Evolutionary conservation across 2,888 invertebrate species (phyloP), one percentile per base, ranked within the genome.

Genomic region (Tipula unca): DNA sequence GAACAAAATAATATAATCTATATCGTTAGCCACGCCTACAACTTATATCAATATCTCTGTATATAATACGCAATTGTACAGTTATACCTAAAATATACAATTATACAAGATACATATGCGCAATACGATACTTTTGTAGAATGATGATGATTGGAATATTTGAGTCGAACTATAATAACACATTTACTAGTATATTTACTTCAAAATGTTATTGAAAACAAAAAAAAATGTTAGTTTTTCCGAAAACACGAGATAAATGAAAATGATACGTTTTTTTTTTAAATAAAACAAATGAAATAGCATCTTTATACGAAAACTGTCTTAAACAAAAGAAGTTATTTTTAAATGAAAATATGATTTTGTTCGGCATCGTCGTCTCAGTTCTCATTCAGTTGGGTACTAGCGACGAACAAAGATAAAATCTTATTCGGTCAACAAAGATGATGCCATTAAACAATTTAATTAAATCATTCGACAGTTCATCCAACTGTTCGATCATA

Each of bases 371-470:
- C 25, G 10, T 69, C 69, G 69, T 25, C 42, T 10, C 3, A 8
- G 69, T 25, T 69, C 10, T 25, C 69, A 69, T 69, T 69, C 20
- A 69, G 25, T 25, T 69, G 25, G 69, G 25, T 69, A 69, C 69
- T 25, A 69, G 25, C 69, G 25, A 25, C 69, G 20, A 69, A 10
- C 10, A 69, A 69, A 69, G 69, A 69, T 69, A 69, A 25, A 69
- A 69, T 69, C 25, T 69, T 69, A 10, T 25, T 10, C 13, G 25
- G 10, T 25, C 25, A 25, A 69, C n/a, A 8, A 20, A 25, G 10
- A 83, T 83, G 83, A 29, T 83, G 29, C 83, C 83, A 14, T 17
- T 35, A 83, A 83, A 83, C 20, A 83, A 17, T 83, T 83, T 83
- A 35, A 83, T 83, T 32, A 83, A 83, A 83, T 83, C 83, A 14